Base-by-base conservation (phyloP, 2,797 vertebrate species). In the Coccyzus lansbergi region DNA sequence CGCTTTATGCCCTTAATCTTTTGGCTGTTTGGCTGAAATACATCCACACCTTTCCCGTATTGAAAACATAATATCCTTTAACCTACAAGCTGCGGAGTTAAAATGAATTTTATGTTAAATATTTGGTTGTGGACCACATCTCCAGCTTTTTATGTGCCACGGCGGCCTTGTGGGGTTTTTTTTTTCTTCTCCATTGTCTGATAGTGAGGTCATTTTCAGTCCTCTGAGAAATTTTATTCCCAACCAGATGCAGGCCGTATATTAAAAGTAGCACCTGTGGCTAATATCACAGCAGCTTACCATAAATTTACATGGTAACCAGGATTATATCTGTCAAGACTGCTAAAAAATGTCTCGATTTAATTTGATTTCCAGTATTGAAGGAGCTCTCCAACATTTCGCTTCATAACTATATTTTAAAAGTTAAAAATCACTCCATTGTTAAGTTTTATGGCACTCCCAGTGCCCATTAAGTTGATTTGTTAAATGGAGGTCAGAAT, bases 211-310 rank as follows among this genome's bases (percentile, higher is more conserved):
- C 97, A 98, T 98, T 98, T 97, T 97, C 97, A 97, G 98, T 97
- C 97, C 97, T 98, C 97, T 94, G 98, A 98, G 98, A 97, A 97
- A 97, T 97, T 97, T 97, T 98, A 98, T 98, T 98, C 98, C 98
- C 98, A 98, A 96, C 98, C 98, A 98, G 98, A 98, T 98, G 98
- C 96, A 53, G 97, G 97, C 97, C 96, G 97, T 98, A 98, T 98
- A 98, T 98, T 98, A 98, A 98, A 98, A 98, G 97, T 98, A 98
- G 98, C 98, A 98, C 98, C 98, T 98, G 98, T 98, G 98, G 97
- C 98, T 98, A 98, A 98, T 98, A 98, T 98, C 98, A 97, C 97
- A 98, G 97, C 97, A 97, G 98, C 98, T 98, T 98, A 98, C 98
- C 98, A 98, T 98, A 98, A 98, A 98, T 98, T 98, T 98, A 98